phyloP scores from a whole-genome alignment of 2,113 vertebrate species.

The Pongo pygmaeus region DNA sequence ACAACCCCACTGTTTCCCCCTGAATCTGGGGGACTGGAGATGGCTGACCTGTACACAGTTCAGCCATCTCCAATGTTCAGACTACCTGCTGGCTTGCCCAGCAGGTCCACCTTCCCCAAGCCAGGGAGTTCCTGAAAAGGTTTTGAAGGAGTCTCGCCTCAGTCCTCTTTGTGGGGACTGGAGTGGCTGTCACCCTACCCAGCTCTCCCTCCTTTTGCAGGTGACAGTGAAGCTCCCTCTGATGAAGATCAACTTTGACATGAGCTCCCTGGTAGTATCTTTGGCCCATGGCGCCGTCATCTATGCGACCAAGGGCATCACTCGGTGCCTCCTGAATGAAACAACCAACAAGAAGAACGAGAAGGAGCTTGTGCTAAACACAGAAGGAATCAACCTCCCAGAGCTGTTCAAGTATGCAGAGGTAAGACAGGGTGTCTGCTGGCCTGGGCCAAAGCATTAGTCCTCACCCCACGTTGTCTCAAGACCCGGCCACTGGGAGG shows the following conservation, averaged over 20 bases:
- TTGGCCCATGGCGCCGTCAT: constrained; percentile 88
- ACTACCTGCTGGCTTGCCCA: background rate
- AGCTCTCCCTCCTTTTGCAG: constrained; percentile 75
- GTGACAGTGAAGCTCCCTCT: constrained; percentile 89
- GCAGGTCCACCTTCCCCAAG: background rate
- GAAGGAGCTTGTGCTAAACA: constrained; percentile 89
- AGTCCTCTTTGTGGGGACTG: accelerated
- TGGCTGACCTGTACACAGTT: background rate
- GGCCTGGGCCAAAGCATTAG: accelerated
- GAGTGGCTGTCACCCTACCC: accelerated
- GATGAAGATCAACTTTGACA: constrained; percentile 92
- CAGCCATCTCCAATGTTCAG: background rate
- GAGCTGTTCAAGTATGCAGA: constrained; percentile 92
- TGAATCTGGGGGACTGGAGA: background rate
- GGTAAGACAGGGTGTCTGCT: constrained; percentile 76
- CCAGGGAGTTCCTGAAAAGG: background rate
- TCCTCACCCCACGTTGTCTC: accelerated
- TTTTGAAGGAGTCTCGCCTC: background rate
- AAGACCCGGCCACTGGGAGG: background rate
- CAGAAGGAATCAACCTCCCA: constrained; percentile 95
- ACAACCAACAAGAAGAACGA: constrained; percentile 81
- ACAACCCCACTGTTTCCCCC: background rate
- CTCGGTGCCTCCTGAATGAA: constrained; percentile 92
- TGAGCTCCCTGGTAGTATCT: constrained; percentile 89
- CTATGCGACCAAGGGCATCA: constrained; percentile 92